Evolutionary conservation across 2,888 invertebrate genomes (phyloP).

Genomic region (Scrobipalpa costella): DNA sequence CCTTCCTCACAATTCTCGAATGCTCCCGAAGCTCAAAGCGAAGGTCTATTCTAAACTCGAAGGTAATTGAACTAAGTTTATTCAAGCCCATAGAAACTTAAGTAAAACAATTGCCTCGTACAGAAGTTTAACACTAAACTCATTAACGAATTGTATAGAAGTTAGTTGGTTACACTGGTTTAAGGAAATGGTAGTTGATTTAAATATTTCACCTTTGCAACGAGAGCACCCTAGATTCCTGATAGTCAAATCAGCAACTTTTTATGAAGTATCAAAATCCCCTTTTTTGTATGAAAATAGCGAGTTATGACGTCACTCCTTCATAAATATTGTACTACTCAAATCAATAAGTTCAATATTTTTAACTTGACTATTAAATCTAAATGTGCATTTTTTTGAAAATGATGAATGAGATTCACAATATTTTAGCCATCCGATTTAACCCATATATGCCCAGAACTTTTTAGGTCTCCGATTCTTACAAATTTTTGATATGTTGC

Average conservation of each 20-base stretch:
- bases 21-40: background rate
- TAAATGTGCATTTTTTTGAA: too few species aligned
- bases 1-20: background rate
- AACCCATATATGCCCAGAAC: too few species aligned
- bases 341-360: too few species aligned
- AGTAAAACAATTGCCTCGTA: background rate
- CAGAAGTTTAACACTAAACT: conserved; percentile 6
- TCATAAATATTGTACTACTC: too few species aligned
- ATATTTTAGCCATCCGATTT: too few species aligned
- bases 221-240: background rate
- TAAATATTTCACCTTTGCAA: background rate
- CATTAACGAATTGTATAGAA: conserved; percentile 6
- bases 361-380: too few species aligned
- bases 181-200: background rate
- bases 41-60: background rate
- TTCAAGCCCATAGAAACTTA: conserved; percentile 6
- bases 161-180: background rate
- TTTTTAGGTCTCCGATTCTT: too few species aligned
- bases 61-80: background rate
- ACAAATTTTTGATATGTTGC: too few species aligned
- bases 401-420: too few species aligned
- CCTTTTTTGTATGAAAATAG: too few species aligned
- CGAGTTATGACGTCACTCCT: too few species aligned
- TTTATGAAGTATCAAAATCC: too few species aligned
- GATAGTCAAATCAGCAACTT: background rate